These are phyloP conservation scores for Mamestra configurata DNA, from an alignment of 1,140 invertebrate species.

Conservation along the genomic window DNA sequence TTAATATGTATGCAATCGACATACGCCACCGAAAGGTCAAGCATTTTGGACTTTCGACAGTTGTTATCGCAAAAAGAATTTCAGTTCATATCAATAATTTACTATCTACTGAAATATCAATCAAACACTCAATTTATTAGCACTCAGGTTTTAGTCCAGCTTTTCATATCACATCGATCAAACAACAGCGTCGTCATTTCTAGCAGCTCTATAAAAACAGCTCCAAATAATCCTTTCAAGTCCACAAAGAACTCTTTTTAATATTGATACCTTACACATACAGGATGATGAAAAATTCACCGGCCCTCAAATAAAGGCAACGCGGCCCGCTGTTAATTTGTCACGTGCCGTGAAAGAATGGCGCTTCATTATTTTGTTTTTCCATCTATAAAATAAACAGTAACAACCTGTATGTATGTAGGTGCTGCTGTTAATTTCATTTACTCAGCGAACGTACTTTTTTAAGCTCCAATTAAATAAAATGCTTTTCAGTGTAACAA, in stretches of 20 bases:
- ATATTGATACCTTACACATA: slow-evolving; percentile 24
- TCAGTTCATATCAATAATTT: too few relatives aligned
- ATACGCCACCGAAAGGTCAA: too few relatives aligned
- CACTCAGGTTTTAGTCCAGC: too few relatives aligned
- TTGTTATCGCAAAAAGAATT: too few relatives aligned
- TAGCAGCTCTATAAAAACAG: neutral
- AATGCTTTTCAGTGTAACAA: too few relatives aligned
- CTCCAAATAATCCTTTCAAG: neutral
- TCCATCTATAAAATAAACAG: slow-evolving; percentile 20
- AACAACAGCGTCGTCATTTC: neutral
- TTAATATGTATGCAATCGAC: too few relatives aligned
- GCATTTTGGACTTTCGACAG: too few relatives aligned
- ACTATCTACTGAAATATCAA: too few relatives aligned
- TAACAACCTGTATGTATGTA: neutral
- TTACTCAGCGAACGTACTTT: neutral
- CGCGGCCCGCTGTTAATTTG: slow-evolving; percentile 21
- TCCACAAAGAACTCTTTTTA: slow-evolving; percentile 3
- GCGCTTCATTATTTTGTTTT: slow-evolving; percentile 29
- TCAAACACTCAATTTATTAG: too few relatives aligned
- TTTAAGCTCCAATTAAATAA: neutral
- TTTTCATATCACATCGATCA: too few relatives aligned
- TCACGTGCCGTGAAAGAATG: slow-evolving; percentile 21
- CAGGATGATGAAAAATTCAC: slow-evolving; percentile 25
- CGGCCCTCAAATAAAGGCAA: slow-evolving; percentile 1
- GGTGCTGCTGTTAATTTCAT: neutral